phyloP scores from a whole-genome alignment of 2,113 vertebrate species.

The Astur gentilis region DNA sequence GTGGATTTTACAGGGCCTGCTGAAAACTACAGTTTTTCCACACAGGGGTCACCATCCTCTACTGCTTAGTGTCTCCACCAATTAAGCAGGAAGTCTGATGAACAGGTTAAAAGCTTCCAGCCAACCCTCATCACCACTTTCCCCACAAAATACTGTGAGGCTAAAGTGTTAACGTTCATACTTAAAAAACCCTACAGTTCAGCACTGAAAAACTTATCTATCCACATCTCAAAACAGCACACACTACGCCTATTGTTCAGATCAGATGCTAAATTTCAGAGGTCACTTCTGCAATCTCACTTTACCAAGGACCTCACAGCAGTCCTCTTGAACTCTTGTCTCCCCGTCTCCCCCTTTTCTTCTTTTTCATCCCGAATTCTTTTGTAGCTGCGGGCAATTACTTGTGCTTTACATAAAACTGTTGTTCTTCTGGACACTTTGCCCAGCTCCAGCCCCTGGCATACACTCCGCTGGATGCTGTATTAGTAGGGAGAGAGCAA shows the following conservation, averaged over 20 bases:
- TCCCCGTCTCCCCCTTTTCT: fast-evolving
- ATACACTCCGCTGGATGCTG: background rate
- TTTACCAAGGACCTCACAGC: background rate
- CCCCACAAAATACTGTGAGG: background rate
- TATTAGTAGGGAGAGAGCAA: background rate
- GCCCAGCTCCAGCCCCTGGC: background rate
- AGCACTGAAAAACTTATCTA: background rate
- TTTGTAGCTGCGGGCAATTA: background rate
- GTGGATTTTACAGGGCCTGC: background rate
- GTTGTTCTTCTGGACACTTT: background rate
- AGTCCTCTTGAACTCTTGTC: background rate
- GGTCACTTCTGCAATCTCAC: background rate
- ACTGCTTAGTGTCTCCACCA: background rate
- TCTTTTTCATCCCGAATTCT: background rate
- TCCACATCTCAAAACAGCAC: background rate
- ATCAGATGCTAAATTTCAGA: background rate
- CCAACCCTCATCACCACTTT: background rate
- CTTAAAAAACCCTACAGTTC: background rate
- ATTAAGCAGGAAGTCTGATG: background rate
- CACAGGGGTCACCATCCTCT: background rate
- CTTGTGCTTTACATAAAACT: background rate
- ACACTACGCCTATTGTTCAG: fast-evolving
- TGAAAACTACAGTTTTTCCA: background rate
- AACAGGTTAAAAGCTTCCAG: background rate
- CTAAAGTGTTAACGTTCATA: fast-evolving